These are phyloP conservation scores for Scaptomyza hsui DNA, from an alignment of 1,140 invertebrate genomes.

Conservation along the genomic window DNA sequence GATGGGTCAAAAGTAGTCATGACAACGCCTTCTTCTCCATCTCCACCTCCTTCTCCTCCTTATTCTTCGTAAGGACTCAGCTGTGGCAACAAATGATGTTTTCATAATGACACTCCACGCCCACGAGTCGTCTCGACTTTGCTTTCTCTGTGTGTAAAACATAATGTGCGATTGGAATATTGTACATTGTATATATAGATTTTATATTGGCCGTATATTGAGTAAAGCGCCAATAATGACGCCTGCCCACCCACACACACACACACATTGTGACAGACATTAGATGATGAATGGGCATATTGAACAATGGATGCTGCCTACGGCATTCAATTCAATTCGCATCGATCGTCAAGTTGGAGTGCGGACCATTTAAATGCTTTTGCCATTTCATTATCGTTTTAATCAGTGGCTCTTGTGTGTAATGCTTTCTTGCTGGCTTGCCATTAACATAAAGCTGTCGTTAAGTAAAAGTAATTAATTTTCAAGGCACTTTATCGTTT, in stretches of 20 bases:
- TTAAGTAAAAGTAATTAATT: conserved; percentile 53
- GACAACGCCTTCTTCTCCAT: neutral
- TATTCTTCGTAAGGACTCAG: conserved; percentile 15
- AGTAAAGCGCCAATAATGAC: conserved; percentile 44
- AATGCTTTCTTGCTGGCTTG: too few species aligned
- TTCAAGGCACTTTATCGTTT: conserved; percentile 19
- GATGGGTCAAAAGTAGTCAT: conserved; percentile 20
- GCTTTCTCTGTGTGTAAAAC: neutral
- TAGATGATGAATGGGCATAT: conserved; percentile 6
- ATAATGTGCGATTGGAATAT: neutral
- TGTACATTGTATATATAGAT: neutral
- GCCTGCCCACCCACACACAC: conserved; percentile 21
- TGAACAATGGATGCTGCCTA: neutral
- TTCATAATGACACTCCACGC: conserved; percentile 33
- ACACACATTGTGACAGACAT: neutral
- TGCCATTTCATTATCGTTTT: conserved; percentile 43
- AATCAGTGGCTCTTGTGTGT: conserved; percentile 30
- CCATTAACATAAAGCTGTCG: conserved; percentile 43
- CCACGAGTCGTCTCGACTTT: neutral
- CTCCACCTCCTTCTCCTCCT: too few species aligned
- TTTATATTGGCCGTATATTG: conserved; percentile 34
- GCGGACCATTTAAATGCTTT: conserved; percentile 33
- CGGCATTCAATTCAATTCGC: neutral
- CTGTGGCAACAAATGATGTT: conserved; percentile 47
- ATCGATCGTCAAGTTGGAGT: neutral